phyloP scores from a whole-genome alignment of 1,140 invertebrate genomes.

The Sweltsa coloradensis region DNA sequence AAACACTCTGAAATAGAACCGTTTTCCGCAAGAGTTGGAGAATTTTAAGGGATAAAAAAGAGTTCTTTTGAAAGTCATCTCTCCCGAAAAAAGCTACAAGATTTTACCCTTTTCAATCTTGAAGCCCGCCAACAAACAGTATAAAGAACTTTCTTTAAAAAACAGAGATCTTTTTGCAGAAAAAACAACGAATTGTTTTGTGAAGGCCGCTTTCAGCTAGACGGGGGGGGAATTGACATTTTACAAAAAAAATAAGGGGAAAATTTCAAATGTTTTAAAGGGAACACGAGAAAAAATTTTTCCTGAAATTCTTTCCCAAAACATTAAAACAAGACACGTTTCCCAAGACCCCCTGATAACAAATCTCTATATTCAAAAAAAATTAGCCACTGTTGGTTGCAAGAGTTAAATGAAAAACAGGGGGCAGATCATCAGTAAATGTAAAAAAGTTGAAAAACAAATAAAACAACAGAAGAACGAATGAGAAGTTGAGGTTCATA shows the following conservation, averaged over 20 bases:
- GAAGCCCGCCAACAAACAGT: conserved; percentile 8
- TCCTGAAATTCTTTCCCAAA: background rate
- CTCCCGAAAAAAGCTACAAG: conserved; percentile 24
- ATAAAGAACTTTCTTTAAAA: conserved; percentile 7
- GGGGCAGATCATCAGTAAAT: conserved; percentile 29
- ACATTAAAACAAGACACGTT: conserved; percentile 4
- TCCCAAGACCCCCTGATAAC: conserved; percentile 11
- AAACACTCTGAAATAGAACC: conserved; percentile 23
- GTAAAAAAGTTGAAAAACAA: conserved; percentile 27
- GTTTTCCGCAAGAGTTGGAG: conserved; percentile 22
- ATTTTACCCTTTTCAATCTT: conserved; percentile 18
- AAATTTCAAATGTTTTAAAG: conserved; percentile 1
- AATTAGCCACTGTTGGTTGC: conserved; percentile 14
- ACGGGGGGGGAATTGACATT: conserved; percentile 3
- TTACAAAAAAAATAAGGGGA: conserved; percentile 8
- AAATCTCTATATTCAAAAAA: conserved; percentile 5
- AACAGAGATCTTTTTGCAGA: conserved; percentile 9
- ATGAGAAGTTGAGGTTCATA: background rate
- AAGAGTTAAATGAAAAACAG: conserved; percentile 28
- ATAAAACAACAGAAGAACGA: conserved; percentile 22
- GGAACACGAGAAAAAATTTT: conserved; percentile 5
- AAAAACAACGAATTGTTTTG: conserved; percentile 8
- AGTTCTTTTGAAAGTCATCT: conserved; percentile 18
- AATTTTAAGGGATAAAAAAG: conserved; percentile 21
- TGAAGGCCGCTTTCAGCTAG: conserved; percentile 4